A percentile compares a stretch with the other conserved stretches of the same genome.
Conservation (phyloP, 2,888 invertebrate genomes). For the Pyrgus malvae region DNA sequence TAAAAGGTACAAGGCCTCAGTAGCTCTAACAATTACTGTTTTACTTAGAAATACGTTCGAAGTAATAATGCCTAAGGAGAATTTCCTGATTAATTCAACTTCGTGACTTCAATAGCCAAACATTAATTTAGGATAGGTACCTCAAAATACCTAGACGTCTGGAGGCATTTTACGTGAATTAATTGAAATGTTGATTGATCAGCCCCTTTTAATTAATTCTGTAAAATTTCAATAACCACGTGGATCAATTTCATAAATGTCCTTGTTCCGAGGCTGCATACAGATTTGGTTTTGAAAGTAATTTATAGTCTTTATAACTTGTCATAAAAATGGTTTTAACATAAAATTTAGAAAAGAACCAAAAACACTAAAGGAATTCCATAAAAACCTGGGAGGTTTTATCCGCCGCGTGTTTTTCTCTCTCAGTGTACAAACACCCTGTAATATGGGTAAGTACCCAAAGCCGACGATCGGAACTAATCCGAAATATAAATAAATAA, state of each 20-base stretch:
- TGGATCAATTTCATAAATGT: slow-evolving; percentile 3
- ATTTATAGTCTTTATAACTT: neutral
- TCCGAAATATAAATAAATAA: too few relatives aligned
- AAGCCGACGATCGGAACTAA: too few relatives aligned
- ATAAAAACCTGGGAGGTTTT: too few relatives aligned
- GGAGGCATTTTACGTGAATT: slow-evolving; percentile 9
- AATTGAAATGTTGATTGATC: slow-evolving; percentile 16
- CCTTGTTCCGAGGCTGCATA: neutral
- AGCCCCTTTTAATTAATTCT: slow-evolving; percentile 7
- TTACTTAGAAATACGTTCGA: too few relatives aligned
- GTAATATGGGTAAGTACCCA: too few relatives aligned
- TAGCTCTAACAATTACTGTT: too few relatives aligned
- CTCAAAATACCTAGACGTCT: neutral
- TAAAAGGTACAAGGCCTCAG: too few relatives aligned
- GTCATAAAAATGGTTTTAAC: neutral
- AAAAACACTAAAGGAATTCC: too few relatives aligned
- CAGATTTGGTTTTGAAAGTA: neutral
- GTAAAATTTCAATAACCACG: slow-evolving; percentile 10
- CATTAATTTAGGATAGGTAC: neutral
- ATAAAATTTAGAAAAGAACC: neutral
- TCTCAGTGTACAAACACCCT: too few relatives aligned
- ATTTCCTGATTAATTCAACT: too few relatives aligned
- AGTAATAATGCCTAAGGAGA: too few relatives aligned
- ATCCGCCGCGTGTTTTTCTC: too few relatives aligned
- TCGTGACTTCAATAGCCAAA: neutral